Evolutionary conservation across 2,888 invertebrate species (phyloP), one percentile per base, ranked within the genome.

Genomic region (Steinernema hermaphroditum): DNA sequence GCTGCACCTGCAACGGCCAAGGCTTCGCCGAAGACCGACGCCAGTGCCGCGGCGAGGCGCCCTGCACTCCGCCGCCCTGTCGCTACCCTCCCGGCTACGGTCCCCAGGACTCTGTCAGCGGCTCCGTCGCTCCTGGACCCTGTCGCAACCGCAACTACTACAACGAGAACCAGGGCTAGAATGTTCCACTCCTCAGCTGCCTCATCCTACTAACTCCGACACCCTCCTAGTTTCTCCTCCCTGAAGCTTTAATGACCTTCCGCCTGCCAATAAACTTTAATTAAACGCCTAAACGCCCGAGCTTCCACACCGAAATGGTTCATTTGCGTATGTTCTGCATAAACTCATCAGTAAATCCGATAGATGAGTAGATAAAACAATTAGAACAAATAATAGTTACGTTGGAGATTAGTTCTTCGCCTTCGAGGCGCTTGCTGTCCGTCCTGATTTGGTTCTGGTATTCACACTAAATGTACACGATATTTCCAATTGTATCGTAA

Each of bases 1-100:
- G 83, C 43, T 83, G 83, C 68, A 78, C 80, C 69, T 83, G 83
- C 54, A 79, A 80, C 69, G 82, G 83, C 69, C 74, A 81, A 43
- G 82, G 82, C 72, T 75, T 78, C 14, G 80, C 79, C 19, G 82
- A 82, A 50, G 83, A 83, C 74, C 75, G 73, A 12, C 80, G 82
- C 71, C 82, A 82, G 69, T 82, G 82, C 74, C 77, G 81, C 29
- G 82, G 82, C 24, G 62, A 32, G 0, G 27, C 27, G 16, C 62
- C 62, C 19, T 62, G 62, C 34, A 62, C 62, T 16, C 62, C 62
- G 16, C 62, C 62, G 2, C 62, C 62, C 29, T 62, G 62, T 27
- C 62, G 62, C n/a, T 62, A 62, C 32, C 32, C 62, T 6, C 62
- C 62, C 27, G 62, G 62, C 2, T 62, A 27, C 62, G 46, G 46